Percentiles rank a stretch among this genome's conserved stretches.
phyloP scores from a whole-genome alignment of 2,888 invertebrate genomes.

The Acanthosepion esculentum region DNA sequence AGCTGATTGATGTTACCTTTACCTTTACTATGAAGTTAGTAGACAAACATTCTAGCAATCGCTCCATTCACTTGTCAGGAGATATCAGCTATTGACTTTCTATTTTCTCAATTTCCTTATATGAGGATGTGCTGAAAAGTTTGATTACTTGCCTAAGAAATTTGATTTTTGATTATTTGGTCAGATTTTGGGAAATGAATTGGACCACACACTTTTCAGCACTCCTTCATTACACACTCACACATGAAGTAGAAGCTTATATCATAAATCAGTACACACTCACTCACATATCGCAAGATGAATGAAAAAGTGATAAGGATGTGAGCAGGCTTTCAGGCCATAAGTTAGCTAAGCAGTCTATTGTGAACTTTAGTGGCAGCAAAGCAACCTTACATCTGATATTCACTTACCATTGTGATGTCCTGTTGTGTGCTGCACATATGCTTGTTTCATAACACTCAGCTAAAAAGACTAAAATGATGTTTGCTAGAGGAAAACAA shows the following conservation, averaged over 20 bases:
- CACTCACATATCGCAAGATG: neutral
- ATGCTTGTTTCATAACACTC: neutral
- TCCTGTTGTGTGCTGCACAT: neutral
- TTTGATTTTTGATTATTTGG: too few relatives aligned
- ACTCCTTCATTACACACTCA: too few relatives aligned
- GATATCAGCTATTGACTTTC: too few relatives aligned
- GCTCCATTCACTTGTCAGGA: too few relatives aligned
- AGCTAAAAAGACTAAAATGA: neutral
- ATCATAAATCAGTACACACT: neutral
- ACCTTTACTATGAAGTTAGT: too few relatives aligned
- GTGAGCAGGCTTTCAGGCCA: neutral
- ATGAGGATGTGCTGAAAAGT: too few relatives aligned
- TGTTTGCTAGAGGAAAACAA: constrained; percentile 1
- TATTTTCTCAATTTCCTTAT: too few relatives aligned
- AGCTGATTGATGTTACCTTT: too few relatives aligned
- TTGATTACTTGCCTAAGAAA: too few relatives aligned
- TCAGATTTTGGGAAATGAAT: too few relatives aligned
- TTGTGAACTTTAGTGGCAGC: neutral
- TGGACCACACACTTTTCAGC: too few relatives aligned
- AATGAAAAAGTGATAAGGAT: neutral
- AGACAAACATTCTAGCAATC: too few relatives aligned
- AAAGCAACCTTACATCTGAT: neutral
- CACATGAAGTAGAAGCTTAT: neutral
- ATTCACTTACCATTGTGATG: neutral
- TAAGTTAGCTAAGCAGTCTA: neutral